Evolutionary conservation across 1,140 invertebrate genomes (phyloP).

Genomic region (Pararge aegeria): DNA sequence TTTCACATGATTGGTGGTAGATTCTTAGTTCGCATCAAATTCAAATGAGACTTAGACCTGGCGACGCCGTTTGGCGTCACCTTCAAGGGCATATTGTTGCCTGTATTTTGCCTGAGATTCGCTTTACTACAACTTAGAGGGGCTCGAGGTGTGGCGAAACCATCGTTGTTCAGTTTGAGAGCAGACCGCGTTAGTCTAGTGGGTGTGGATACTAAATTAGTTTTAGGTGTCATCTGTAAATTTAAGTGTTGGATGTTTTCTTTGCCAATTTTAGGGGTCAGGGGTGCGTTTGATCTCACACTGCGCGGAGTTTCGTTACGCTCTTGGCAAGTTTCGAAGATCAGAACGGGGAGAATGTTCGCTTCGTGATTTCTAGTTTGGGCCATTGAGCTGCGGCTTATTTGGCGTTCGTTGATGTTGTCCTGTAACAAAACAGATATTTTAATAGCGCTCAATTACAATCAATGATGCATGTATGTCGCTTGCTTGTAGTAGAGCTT

Average conservation of each 20-base stretch:
- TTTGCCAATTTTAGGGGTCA: slow-evolving; percentile 61
- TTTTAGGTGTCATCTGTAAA: slow-evolving; percentile 45
- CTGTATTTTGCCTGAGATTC: slow-evolving; percentile 53
- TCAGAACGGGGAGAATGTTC: slow-evolving; percentile 27
- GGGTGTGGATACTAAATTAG: slow-evolving; percentile 49
- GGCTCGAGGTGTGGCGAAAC: slow-evolving; percentile 60
- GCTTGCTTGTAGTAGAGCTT: no score
- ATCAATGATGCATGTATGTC: no score
- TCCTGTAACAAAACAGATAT: slow-evolving; percentile 42
- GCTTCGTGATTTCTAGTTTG: slow-evolving; percentile 26
- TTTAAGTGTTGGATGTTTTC: slow-evolving; percentile 58
- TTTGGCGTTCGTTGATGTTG: slow-evolving; percentile 56
- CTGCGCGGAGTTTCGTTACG: slow-evolving; percentile 49
- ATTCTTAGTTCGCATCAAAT: slow-evolving; percentile 58
- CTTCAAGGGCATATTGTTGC: slow-evolving; percentile 37
- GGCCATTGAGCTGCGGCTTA: slow-evolving; percentile 65
- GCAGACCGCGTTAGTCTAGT: slow-evolving; percentile 59
- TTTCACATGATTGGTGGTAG: slow-evolving; percentile 59
- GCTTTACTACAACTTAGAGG: slow-evolving; percentile 56
- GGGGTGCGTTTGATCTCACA: slow-evolving; percentile 33
- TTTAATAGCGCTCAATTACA: no score
- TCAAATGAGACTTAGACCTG: slow-evolving; percentile 60
- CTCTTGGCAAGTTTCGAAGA: slow-evolving; percentile 36
- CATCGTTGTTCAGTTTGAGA: slow-evolving; percentile 57
- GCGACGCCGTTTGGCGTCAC: slow-evolving; percentile 55